phyloP scores from a whole-genome alignment of 2,888 invertebrate species.

The Coenonympha glycerion region DNA sequence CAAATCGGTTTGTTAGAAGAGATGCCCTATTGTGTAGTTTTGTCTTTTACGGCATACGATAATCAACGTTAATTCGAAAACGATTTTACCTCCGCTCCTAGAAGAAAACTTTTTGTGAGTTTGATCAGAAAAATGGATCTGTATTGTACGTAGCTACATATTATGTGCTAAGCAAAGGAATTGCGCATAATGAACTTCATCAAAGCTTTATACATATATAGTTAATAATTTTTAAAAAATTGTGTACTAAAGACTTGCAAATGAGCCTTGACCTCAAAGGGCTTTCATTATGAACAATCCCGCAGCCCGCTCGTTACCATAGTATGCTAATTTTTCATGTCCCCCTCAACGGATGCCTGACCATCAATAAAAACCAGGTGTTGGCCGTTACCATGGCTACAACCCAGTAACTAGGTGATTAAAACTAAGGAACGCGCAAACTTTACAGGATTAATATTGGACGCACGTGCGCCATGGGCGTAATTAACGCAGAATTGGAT shows the following conservation, averaged over 20 bases:
- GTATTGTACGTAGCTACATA: no score
- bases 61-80: no score
- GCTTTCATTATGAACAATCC: slow-evolving; percentile 11
- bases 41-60: no score
- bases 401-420: slow-evolving; percentile 31
- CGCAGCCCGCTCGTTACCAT: slow-evolving; percentile 38
- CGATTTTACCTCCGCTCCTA: no score
- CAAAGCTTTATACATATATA: background rate
- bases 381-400: slow-evolving; percentile 48
- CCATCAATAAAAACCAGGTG: slow-evolving; percentile 48
- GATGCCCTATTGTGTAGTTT: no score
- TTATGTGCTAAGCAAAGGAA: no score
- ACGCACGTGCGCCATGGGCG: background rate
- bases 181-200: background rate
- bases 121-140: no score
- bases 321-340: slow-evolving; percentile 58
- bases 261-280: slow-evolving; percentile 19
- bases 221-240: no score
- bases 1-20: background rate
- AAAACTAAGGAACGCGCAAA: slow-evolving; percentile 9
- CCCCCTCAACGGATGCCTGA: slow-evolving; percentile 28
- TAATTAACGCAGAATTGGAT: background rate
- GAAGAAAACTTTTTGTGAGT: no score
- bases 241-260: slow-evolving; percentile 1
- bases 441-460: background rate